Percentiles rank a stretch among this genome's conserved stretches.
These are phyloP conservation scores for Caerostris darwini DNA, from an alignment of 1,140 invertebrate genomes.

Conservation along the genomic window DNA sequence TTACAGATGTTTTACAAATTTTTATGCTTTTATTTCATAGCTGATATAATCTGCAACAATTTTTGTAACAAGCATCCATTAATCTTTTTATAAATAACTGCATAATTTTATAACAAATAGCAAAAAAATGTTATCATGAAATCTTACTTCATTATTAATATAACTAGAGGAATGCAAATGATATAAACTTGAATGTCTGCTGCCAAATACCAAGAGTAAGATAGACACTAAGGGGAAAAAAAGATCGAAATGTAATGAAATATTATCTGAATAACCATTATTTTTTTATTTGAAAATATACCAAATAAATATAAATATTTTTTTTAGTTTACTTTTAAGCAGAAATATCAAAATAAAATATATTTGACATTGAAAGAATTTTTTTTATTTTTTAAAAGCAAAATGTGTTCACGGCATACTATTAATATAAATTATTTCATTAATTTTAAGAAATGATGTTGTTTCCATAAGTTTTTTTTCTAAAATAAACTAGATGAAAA, in stretches of 20 bases:
- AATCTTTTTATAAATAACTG: too few species aligned
- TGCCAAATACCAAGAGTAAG: conserved; percentile 77
- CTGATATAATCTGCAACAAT: too few species aligned
- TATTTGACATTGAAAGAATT: too few species aligned
- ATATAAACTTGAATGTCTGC: conserved; percentile 77
- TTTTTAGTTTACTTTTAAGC: too few species aligned
- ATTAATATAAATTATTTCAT: neutral
- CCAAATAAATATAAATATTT: neutral
- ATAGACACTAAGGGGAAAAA: conserved; percentile 76
- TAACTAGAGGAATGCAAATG: conserved; percentile 47
- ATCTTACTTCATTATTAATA: conserved; percentile 67
- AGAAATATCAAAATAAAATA: too few species aligned
- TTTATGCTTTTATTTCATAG: too few species aligned
- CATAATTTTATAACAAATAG: too few species aligned
- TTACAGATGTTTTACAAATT: too few species aligned
- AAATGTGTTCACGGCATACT: neutral
- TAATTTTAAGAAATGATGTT: neutral
- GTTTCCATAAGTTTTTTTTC: neutral
- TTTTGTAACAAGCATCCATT: too few species aligned
- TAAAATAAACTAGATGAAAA: neutral
- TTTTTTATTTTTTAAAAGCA: too few species aligned
- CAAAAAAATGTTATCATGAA: too few species aligned
- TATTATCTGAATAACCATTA: neutral
- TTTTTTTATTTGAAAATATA: neutral
- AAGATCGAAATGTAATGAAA: neutral